Conservation (phyloP, 37 sponge, comb jelly and placozoan species). For the Halisarca cf. caerulea region DNA sequence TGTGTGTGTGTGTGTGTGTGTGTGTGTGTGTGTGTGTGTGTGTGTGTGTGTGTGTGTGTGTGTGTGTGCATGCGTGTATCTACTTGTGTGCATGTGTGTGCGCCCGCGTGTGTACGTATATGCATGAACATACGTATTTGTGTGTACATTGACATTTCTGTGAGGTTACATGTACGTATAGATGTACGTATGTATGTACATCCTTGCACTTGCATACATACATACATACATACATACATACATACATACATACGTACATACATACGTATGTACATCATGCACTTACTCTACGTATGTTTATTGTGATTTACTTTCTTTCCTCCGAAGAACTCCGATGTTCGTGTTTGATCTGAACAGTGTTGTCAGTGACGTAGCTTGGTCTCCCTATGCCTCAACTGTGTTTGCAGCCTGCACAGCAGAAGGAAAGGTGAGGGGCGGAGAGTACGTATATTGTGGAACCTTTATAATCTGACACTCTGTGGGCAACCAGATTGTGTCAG, state of each 20-base stretch:
- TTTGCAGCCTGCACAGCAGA: slow-evolving; percentile 96
- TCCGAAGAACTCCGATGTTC: slow-evolving; percentile 89
- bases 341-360: slow-evolving; percentile 90
- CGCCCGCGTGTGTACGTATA: too few species aligned
- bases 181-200: not conserved
- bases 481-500: too few species aligned
- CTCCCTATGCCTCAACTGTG: slow-evolving; percentile 93
- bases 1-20: too few species aligned
- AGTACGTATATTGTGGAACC: not conserved
- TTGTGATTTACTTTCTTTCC: not conserved
- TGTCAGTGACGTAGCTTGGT: slow-evolving; percentile 93
- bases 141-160: too few species aligned
- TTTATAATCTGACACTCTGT: too few species aligned
- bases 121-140: too few species aligned
- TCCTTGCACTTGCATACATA: not conserved
- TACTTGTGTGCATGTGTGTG: too few species aligned
- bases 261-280: not conserved
- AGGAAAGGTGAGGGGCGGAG: slow-evolving; percentile 61
- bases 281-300: not conserved
- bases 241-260: not conserved
- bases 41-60: too few species aligned
- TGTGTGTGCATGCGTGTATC: too few species aligned
- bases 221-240: not conserved
- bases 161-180: not conserved
- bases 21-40: too few species aligned